Conservation (phyloP, 2,113 vertebrate species). For the Nycticebus coucang region DNA sequence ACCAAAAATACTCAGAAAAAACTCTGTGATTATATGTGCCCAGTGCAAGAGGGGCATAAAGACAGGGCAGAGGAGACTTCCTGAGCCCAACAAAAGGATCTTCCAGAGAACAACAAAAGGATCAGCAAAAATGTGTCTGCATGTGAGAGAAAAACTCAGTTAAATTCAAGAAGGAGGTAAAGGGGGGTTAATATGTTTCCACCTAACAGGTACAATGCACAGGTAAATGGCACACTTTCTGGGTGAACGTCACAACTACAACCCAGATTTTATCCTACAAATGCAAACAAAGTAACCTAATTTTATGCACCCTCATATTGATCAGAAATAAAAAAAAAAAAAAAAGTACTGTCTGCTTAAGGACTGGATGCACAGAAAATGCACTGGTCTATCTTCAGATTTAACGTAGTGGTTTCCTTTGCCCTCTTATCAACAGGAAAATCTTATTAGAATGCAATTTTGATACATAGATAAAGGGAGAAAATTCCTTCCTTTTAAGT, state of each 20-base stretch:
- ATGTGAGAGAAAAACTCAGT: too few relatives aligned
- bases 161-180: too few relatives aligned
- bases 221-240: too few relatives aligned
- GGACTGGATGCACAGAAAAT: background rate
- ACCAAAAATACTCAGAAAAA: background rate
- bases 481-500: background rate
- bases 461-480: background rate
- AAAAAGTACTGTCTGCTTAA: too few relatives aligned
- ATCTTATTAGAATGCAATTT: background rate
- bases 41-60: background rate
- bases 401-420: background rate
- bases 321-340: too few relatives aligned
- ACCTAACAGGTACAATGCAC: too few relatives aligned
- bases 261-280: too few relatives aligned
- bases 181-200: too few relatives aligned
- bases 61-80: background rate
- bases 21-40: too few relatives aligned
- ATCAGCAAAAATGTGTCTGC: background rate
- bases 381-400: background rate
- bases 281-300: too few relatives aligned
- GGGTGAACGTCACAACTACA: too few relatives aligned
- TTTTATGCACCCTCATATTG: too few relatives aligned
- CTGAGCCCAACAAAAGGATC: background rate
- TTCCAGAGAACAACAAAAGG: background rate
- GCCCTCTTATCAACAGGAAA: background rate